Evolutionary conservation across 2,113 vertebrate genomes (phyloP).

Genomic region (Lethenteron camtschaticum): DNA sequence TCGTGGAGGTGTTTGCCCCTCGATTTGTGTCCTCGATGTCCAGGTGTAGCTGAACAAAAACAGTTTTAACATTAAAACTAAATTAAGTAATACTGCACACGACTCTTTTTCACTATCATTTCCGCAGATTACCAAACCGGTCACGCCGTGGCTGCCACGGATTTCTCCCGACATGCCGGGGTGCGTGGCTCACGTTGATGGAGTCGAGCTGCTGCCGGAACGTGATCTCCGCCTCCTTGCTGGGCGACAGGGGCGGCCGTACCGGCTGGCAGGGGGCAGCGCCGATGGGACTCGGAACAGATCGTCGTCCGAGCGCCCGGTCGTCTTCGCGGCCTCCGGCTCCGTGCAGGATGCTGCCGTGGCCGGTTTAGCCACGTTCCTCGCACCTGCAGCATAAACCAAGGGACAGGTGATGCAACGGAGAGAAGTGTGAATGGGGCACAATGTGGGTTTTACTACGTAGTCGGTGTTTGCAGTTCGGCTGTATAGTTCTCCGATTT

Average conservation of each 20-base stretch:
- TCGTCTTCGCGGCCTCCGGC: too few relatives aligned
- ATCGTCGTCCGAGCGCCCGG: slow-evolving; percentile 26
- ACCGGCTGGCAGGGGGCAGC: slow-evolving; percentile 71
- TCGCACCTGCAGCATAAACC: slow-evolving; percentile 27
- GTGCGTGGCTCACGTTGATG: slow-evolving; percentile 45
- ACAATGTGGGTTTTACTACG: not conserved
- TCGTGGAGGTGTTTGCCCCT: too few relatives aligned
- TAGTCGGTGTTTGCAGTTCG: not conserved
- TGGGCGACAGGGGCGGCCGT: slow-evolving; percentile 63
- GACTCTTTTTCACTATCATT: too few relatives aligned
- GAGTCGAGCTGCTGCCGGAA: slow-evolving; percentile 76
- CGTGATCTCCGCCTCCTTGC: slow-evolving; percentile 65
- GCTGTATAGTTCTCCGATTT: slow-evolving; percentile 6
- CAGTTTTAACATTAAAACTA: too few relatives aligned
- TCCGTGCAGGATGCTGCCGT: too few relatives aligned
- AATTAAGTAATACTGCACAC: too few relatives aligned
- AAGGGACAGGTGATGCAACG: too few relatives aligned
- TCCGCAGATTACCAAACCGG: too few relatives aligned
- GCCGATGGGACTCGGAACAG: slow-evolving; percentile 82
- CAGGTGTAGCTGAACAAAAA: too few relatives aligned
- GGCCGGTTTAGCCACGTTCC: slow-evolving; percentile 49
- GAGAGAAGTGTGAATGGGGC: not conserved
- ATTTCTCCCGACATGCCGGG: too few relatives aligned
- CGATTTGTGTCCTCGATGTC: too few relatives aligned
- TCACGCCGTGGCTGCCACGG: too few relatives aligned